phyloP scores from a whole-genome alignment of 2,888 invertebrate genomes.

The Glomeris marginata region DNA sequence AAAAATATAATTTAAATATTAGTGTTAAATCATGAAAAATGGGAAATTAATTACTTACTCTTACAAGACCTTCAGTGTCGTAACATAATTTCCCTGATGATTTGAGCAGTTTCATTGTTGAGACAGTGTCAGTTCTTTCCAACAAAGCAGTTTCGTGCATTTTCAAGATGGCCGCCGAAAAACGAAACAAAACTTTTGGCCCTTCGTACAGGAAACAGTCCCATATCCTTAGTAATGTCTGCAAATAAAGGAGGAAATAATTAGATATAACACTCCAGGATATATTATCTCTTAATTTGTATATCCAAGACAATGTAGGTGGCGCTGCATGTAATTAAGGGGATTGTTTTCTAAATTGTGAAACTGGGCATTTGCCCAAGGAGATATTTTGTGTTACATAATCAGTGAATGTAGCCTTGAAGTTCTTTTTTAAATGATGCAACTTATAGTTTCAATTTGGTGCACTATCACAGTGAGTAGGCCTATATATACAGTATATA shows the following conservation, averaged over 20 bases:
- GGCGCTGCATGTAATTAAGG: conserved; percentile 5
- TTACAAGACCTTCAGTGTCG: conserved; percentile 35
- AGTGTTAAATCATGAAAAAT: neutral
- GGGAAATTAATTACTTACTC: conserved; percentile 24
- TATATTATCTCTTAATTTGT: neutral
- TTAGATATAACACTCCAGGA: neutral
- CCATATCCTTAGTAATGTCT: conserved; percentile 39
- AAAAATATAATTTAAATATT: neutral
- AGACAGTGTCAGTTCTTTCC: conserved; percentile 33
- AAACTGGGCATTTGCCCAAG: too few species aligned
- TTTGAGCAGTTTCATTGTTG: conserved; percentile 36
- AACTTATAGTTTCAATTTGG: too few species aligned
- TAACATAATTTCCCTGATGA: conserved; percentile 33
- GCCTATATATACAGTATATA: too few species aligned
- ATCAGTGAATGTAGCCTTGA: too few species aligned
- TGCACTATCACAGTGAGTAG: too few species aligned
- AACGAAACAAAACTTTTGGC: conserved; percentile 37
- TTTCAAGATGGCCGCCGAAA: conserved; percentile 33
- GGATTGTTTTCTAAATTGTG: too few species aligned
- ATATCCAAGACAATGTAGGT: conserved; percentile 3
- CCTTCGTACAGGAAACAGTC: conserved; percentile 40
- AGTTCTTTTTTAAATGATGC: too few species aligned
- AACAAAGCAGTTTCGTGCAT: conserved; percentile 31
- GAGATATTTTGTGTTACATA: too few species aligned
- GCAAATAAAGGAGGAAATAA: conserved; percentile 2